These are phyloP conservation scores for Calephelis perditalis DNA, from an alignment of 2,888 invertebrate species.

Conservation along the genomic window DNA sequence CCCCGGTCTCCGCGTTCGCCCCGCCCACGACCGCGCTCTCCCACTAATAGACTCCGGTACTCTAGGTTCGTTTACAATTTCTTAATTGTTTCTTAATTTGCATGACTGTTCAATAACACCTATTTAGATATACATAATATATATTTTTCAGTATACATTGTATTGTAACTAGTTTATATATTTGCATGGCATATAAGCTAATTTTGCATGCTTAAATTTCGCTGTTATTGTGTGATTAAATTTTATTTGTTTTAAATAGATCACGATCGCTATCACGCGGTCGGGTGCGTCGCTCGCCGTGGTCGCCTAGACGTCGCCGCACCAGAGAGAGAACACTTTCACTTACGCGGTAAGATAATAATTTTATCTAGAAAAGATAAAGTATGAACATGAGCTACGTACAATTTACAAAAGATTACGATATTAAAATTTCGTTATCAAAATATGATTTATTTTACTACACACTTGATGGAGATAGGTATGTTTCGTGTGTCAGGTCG, in stretches of 20 bases:
- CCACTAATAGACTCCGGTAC: slow-evolving; percentile 56
- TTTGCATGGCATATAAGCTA: not conserved
- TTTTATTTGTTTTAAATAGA: slow-evolving; percentile 51
- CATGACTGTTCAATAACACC: not conserved
- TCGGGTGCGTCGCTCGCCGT: slow-evolving; percentile 66
- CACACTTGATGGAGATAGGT: no score
- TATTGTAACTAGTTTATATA: not conserved
- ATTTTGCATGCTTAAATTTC: not conserved
- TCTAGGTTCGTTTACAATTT: slow-evolving; percentile 56
- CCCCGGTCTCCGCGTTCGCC: slow-evolving; percentile 39
- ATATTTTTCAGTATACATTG: no score
- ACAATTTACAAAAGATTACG: no score
- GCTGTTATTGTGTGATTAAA: not conserved
- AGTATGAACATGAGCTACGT: no score
- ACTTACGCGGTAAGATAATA: slow-evolving; percentile 50
- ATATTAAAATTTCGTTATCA: no score
- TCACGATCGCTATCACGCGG: slow-evolving; percentile 82
- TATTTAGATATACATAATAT: no score
- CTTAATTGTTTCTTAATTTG: not conserved
- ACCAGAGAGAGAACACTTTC: slow-evolving; percentile 61
- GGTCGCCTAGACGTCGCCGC: slow-evolving; percentile 65
- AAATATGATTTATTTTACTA: not conserved
- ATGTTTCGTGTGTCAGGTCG: slow-evolving; percentile 39
- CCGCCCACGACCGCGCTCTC: slow-evolving; percentile 46
- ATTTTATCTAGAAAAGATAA: no score